Percentiles rank a stretch among this genome's conserved stretches.
Conservation (phyloP, 2,888 invertebrate species). For the Eremobia ochroleuca region DNA sequence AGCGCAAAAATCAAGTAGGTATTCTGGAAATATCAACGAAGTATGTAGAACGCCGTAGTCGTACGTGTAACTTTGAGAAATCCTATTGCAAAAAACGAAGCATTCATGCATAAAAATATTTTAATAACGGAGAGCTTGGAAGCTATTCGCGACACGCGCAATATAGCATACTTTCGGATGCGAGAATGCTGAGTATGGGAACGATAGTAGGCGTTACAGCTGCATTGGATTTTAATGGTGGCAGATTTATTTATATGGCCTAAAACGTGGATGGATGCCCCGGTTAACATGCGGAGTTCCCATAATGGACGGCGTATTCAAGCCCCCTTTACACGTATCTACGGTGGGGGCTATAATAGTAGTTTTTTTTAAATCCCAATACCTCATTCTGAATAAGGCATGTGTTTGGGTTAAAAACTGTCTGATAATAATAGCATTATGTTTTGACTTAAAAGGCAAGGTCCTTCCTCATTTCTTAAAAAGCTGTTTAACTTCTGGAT, state of each 20-base stretch:
- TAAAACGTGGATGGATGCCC: slow-evolving; percentile 24
- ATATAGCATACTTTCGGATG: slow-evolving; percentile 29
- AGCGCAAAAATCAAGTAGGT: neutral
- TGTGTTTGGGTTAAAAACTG: neutral
- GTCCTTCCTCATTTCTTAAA: slow-evolving; percentile 4
- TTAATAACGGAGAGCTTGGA: slow-evolving; percentile 23
- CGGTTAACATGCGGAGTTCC: slow-evolving; percentile 23
- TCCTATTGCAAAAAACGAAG: slow-evolving; percentile 33
- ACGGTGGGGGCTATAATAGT: neutral
- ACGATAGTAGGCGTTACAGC: slow-evolving; percentile 35
- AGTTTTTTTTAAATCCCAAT: neutral
- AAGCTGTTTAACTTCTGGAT: neutral
- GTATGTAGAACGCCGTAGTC: neutral
- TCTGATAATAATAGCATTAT: neutral
- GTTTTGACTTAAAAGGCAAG: neutral
- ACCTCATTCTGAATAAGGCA: neutral
- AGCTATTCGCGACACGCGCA: slow-evolving; percentile 28
- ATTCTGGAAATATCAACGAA: neutral
- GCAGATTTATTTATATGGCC: slow-evolving; percentile 50
- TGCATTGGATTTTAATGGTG: slow-evolving; percentile 46
- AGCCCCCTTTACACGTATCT: neutral
- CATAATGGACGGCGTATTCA: slow-evolving; percentile 17
- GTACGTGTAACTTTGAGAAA: slow-evolving; percentile 7
- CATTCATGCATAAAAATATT: slow-evolving; percentile 32
- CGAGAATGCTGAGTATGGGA: slow-evolving; percentile 31